Conservation (phyloP, 2,888 invertebrate species). For the Pinctada fucata region DNA sequence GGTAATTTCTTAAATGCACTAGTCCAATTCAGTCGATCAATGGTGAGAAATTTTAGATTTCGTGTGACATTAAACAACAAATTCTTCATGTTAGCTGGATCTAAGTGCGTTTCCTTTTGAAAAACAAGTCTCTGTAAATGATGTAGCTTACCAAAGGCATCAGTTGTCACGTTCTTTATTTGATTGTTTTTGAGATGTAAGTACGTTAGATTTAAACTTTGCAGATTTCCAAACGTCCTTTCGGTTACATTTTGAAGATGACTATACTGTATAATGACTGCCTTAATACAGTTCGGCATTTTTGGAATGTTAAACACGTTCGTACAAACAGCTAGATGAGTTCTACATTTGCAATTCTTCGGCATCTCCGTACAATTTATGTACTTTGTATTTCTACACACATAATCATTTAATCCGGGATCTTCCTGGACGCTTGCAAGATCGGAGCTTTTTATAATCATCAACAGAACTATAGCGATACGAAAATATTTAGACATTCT, state of each 20-base stretch:
- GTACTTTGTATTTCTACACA: too few species aligned
- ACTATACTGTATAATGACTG: not conserved
- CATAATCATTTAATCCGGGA: too few species aligned
- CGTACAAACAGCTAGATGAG: not conserved
- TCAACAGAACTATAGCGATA: too few species aligned
- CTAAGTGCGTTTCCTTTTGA: not conserved
- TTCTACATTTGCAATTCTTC: not conserved
- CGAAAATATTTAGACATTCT: too few species aligned
- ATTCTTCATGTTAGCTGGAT: not conserved
- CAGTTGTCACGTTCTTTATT: not conserved
- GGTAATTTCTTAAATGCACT: not conserved
- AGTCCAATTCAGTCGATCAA: not conserved
- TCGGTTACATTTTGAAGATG: not conserved
- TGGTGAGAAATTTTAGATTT: not conserved
- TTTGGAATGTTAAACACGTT: slow-evolving; percentile 3
- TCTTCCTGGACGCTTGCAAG: too few species aligned
- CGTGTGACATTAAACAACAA: not conserved
- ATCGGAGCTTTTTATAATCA: too few species aligned
- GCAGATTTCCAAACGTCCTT: slow-evolving; percentile 5
- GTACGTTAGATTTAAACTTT: not conserved
- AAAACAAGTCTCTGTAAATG: slow-evolving; percentile 19
- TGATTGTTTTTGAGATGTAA: slow-evolving; percentile 16
- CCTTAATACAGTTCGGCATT: not conserved
- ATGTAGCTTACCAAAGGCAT: slow-evolving; percentile 12
- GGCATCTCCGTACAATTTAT: not conserved